Base-by-base conservation (phyloP, 2,113 vertebrate species). In the Pelodiscus sinensis region DNA sequence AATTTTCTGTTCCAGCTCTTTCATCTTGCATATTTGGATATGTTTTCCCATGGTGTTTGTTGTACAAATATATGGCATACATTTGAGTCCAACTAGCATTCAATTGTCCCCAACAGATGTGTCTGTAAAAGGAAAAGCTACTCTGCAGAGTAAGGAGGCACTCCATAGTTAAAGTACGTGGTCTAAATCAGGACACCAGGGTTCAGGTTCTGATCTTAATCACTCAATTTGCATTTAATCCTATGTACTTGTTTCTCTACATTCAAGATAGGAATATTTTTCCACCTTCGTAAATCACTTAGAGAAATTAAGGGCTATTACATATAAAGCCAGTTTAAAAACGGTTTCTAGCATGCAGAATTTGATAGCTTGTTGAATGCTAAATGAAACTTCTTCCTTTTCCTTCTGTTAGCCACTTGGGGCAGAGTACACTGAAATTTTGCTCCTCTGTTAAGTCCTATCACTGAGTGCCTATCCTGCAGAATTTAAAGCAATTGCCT, bases 141-240 rank as follows among this genome's bases (percentile, higher is more conserved):
- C 38, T 12, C 35, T 77, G 13, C 50, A 77, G 44, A 77, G 50
- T 44, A 24, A 77, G 22, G 73, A 44, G 44, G 2, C 21, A 73
- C 22, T 71, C 31, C 65, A 8, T 80, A 60, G 50, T 75, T 68
- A 31, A 57, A 68, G 91, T 1, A 44, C 81, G 51, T 4, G 31
- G 8, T 29, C 25, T 65, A 4, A 2, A 88, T 9, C 29, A 13
- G 82, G 2, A n/a, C 1, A 35, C 0, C 0, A 0, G 51, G 31
- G n/a, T 10, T 82, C 78, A 94, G 2, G 25, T 75, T 56, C 21
- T 65, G 38, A 85, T 78, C 85, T 68, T n/a, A 86, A 79, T 79
- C 14, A 35, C 83, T 52, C 24, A 3, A 44, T 62, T 29, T 81
- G 4, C 11, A 73, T 57, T 6, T 62, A 1, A 35, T 21, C 25